These are phyloP conservation scores for Synergus gifuensis DNA, from an alignment of 2,888 invertebrate genomes.

Conservation along the genomic window DNA sequence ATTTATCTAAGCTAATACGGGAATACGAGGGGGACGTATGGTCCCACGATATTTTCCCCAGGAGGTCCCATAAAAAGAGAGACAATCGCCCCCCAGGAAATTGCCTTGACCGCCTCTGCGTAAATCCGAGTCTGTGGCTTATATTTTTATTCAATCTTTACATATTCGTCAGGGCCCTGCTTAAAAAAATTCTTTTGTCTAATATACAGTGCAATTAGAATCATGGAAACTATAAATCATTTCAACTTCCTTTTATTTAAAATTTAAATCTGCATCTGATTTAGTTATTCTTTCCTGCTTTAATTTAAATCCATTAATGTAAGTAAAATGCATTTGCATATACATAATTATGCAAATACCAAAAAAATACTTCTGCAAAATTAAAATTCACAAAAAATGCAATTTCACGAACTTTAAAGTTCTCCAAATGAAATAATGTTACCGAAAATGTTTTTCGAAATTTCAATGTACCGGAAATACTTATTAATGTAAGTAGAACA, in stretches of 20 bases:
- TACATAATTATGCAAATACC: neutral
- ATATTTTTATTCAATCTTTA: neutral
- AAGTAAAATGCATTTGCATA: neutral
- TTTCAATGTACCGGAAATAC: too few relatives aligned
- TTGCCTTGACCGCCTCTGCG: constrained; percentile 17
- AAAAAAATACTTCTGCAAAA: too few relatives aligned
- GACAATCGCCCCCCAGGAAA: constrained; percentile 5
- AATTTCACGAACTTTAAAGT: too few relatives aligned
- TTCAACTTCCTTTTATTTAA: neutral
- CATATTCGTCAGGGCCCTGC: neutral
- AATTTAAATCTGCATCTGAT: too few relatives aligned
- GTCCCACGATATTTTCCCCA: constrained; percentile 10
- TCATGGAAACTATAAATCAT: neutral
- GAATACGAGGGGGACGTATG: constrained; percentile 5
- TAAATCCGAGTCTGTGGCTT: neutral
- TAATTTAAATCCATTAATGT: neutral
- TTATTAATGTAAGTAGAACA: too few relatives aligned
- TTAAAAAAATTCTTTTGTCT: neutral
- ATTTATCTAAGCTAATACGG: constrained; percentile 1
- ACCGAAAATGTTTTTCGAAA: too few relatives aligned
- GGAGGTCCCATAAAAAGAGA: constrained; percentile 10
- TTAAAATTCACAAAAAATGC: too few relatives aligned
- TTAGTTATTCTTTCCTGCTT: neutral
- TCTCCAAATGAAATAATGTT: too few relatives aligned
- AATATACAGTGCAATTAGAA: too few relatives aligned